Conservation (phyloP, 2,797 vertebrate genomes). For the Oryzias dopingdopingensis region DNA sequence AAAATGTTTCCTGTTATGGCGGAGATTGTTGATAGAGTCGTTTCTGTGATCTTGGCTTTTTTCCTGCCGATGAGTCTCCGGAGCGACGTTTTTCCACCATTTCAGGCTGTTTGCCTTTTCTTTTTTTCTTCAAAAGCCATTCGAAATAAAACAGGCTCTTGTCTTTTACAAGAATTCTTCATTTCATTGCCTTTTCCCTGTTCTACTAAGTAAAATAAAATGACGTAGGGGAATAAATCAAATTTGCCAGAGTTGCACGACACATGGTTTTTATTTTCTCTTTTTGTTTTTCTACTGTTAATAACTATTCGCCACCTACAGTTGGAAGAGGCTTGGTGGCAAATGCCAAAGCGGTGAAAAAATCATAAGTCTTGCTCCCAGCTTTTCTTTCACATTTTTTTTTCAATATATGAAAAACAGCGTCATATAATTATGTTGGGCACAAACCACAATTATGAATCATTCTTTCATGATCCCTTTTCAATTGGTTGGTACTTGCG, state of each 20-base stretch:
- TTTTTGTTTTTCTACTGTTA: too few relatives aligned
- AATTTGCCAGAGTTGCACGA: not conserved
- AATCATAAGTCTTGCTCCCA: too few relatives aligned
- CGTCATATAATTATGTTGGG: too few relatives aligned
- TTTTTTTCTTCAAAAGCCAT: slow-evolving; percentile 24
- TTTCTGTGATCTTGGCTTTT: slow-evolving; percentile 39
- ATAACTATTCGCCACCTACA: too few relatives aligned
- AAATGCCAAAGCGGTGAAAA: too few relatives aligned
- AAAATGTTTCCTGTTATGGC: slow-evolving; percentile 35
- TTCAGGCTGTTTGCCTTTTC: slow-evolving; percentile 49
- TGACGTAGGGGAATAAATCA: not conserved
- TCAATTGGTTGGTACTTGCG: too few relatives aligned
- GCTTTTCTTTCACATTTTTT: too few relatives aligned
- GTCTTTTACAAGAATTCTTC: slow-evolving; percentile 7
- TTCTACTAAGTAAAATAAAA: not conserved
- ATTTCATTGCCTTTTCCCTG: slow-evolving; percentile 4
- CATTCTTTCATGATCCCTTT: too few relatives aligned
- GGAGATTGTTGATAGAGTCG: slow-evolving; percentile 34
- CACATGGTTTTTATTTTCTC: not conserved
- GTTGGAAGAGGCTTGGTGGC: too few relatives aligned
- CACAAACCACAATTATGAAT: too few relatives aligned
- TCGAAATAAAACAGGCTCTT: slow-evolving; percentile 7
- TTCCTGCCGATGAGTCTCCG: slow-evolving; percentile 25
- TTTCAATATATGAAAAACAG: too few relatives aligned
- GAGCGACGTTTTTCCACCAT: slow-evolving; percentile 35